phyloP scores from a whole-genome alignment of 1,140 invertebrate genomes.

The Achatina immaculata region DNA sequence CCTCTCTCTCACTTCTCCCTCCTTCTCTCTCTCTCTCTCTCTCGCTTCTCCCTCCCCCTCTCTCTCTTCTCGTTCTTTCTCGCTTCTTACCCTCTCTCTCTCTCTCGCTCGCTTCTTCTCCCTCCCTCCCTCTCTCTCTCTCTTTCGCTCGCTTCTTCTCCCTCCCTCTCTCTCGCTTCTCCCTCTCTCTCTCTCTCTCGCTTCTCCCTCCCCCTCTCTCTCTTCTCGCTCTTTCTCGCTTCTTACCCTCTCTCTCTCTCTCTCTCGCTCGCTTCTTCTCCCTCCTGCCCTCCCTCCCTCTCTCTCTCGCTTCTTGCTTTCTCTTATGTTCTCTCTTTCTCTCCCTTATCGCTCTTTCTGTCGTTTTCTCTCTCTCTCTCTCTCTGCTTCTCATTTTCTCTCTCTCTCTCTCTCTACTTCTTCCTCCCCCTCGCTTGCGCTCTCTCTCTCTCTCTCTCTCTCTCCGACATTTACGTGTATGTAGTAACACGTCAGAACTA shows the following conservation, averaged over 20 bases:
- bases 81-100: slow-evolving; percentile 4
- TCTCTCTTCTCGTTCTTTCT: slow-evolving; percentile 8
- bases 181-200: no score
- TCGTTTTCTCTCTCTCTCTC: neutral
- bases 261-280: neutral
- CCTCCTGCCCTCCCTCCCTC: neutral
- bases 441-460: neutral
- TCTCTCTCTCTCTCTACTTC: neutral
- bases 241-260: neutral
- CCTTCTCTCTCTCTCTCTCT: no score
- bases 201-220: neutral
- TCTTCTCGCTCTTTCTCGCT: neutral
- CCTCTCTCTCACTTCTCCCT: no score
- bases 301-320: neutral
- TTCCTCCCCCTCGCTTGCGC: neutral
- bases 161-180: no score
- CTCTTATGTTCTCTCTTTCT: neutral
- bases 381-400: neutral
- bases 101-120: slow-evolving; percentile 13
- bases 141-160: no score
- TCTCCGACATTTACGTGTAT: no score
- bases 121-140: no score
- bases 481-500: no score
- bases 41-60: no score
- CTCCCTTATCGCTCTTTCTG: neutral